Conservation (phyloP, 2,113 vertebrate species). For the Indicator maculatus region DNA sequence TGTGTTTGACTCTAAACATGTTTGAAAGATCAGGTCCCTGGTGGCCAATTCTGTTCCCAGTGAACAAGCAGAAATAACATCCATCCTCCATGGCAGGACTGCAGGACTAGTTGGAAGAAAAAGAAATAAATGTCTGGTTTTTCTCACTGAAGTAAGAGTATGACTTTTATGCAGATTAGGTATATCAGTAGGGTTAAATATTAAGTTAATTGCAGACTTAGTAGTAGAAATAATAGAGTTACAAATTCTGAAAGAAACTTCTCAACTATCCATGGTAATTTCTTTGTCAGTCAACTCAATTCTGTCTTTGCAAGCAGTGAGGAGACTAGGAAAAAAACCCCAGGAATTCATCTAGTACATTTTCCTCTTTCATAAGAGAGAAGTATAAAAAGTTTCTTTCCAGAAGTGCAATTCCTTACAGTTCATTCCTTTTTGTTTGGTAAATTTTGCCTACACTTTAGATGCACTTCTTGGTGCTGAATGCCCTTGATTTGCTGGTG, state of each 20-base stretch:
- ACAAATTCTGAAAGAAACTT: background rate
- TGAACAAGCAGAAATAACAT: slow-evolving; percentile 37
- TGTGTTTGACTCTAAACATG: slow-evolving; percentile 25
- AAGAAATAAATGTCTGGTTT: background rate
- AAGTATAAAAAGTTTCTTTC: background rate
- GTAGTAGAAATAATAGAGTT: background rate
- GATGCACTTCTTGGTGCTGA: background rate
- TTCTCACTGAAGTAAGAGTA: background rate
- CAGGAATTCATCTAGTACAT: background rate
- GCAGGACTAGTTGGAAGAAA: background rate
- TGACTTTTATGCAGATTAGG: background rate
- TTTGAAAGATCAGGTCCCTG: slow-evolving; percentile 46
- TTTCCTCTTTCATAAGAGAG: background rate
- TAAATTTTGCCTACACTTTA: background rate
- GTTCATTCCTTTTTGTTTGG: background rate
- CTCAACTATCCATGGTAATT: background rate
- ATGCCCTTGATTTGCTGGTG: background rate
- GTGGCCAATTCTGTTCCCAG: slow-evolving; percentile 26
- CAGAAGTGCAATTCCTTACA: background rate
- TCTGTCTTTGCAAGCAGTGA: background rate
- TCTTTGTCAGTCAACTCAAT: background rate
- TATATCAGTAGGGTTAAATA: background rate
- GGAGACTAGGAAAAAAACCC: background rate
- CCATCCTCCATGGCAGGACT: background rate
- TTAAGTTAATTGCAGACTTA: background rate